A percentile compares a stretch with the other conserved stretches of the same genome.
These are phyloP conservation scores for Quadriops clusia DNA, from an alignment of 2,888 invertebrate species.

Conservation along the genomic window DNA sequence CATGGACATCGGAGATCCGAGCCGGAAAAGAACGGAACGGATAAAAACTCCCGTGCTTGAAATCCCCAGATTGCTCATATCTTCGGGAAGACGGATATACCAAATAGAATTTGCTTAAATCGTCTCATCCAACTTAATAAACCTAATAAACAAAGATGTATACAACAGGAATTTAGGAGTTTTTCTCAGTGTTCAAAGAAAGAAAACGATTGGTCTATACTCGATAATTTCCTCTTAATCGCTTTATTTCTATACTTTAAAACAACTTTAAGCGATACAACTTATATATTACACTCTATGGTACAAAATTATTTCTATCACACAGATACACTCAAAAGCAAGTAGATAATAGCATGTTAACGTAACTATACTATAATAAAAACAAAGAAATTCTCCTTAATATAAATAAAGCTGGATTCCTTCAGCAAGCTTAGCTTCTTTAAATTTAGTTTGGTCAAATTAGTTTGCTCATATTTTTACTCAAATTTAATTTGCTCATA, in stretches of 20 bases:
- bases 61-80: conserved; percentile 9
- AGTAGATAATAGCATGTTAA: conserved; percentile 26
- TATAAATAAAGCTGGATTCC: no score
- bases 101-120: conserved; percentile 38
- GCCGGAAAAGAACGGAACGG: not conserved
- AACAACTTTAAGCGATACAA: conserved; percentile 38
- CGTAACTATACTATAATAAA: conserved; percentile 12
- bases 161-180: no score
- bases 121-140: conserved; percentile 21
- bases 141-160: no score
- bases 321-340: conserved; percentile 38
- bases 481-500: no score
- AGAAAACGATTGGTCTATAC: no score
- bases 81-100: conserved; percentile 41
- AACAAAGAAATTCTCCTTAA: not conserved
- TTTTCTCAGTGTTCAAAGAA: no score
- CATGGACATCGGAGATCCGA: conserved; percentile 2
- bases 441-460: no score
- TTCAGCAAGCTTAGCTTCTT: no score
- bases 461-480: no score
- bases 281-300: conserved; percentile 45
- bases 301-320: conserved; percentile 44
- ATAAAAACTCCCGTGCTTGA: no score
- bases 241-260: conserved; percentile 20
- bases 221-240: conserved; percentile 23